A percentile compares a stretch with the other conserved stretches of the same genome.
Evolutionary conservation across 2,113 vertebrate species (phyloP).

Genomic region (Ptychochromis oligacanthus): DNA sequence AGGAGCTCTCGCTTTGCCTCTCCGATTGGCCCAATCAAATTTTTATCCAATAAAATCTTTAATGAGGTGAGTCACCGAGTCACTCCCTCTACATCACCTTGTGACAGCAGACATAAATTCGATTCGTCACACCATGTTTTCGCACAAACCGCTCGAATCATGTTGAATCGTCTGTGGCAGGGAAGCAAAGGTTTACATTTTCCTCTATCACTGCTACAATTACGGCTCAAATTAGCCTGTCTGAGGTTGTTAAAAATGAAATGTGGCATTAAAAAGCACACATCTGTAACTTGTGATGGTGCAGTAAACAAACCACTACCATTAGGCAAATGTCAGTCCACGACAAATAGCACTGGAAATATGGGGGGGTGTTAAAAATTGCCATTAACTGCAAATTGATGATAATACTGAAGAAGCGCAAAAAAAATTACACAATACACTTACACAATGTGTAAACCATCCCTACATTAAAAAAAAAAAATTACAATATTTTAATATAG

Average conservation of each 20-base stretch:
- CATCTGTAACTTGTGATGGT: not conserved
- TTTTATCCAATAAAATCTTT: slow-evolving; percentile 59
- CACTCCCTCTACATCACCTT: slow-evolving; percentile 38
- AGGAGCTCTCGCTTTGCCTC: slow-evolving; percentile 14
- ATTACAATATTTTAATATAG: not conserved
- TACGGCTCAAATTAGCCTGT: slow-evolving; percentile 2
- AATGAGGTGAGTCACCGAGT: slow-evolving; percentile 57
- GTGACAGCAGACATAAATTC: slow-evolving; percentile 52
- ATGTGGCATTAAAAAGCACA: not conserved
- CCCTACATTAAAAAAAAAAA: too few species aligned
- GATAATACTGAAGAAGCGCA: not conserved
- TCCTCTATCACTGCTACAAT: not conserved
- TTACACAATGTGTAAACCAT: too few species aligned
- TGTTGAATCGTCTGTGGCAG: not conserved
- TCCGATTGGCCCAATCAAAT: slow-evolving; percentile 43
- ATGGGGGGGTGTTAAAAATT: too few species aligned
- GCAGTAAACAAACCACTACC: not conserved
- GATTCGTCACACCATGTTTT: slow-evolving; percentile 59
- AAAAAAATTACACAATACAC: too few species aligned
- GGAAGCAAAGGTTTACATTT: slow-evolving; percentile 20
- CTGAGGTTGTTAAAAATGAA: not conserved
- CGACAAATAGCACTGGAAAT: too few species aligned
- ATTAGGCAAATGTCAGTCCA: not conserved
- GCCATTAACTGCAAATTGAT: not conserved
- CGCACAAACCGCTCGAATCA: slow-evolving; percentile 32